Percentiles rank a stretch among this genome's conserved stretches.
Conservation (phyloP, 2,888 invertebrate species). For the Drosophila anceps region DNA sequence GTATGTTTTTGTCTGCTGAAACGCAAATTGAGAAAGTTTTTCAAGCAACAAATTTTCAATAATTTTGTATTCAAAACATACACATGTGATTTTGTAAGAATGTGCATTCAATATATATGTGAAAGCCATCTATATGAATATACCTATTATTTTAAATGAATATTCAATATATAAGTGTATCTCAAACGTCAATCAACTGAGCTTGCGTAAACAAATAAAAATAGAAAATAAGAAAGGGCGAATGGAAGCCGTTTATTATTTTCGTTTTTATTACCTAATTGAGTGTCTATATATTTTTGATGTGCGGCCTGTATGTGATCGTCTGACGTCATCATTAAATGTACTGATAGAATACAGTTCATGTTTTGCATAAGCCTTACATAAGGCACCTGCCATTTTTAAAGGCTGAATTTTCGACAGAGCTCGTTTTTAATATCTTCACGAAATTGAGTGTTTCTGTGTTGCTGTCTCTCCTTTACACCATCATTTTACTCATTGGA, state of each 20-base stretch:
- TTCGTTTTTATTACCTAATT: neutral
- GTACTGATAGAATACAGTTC: conserved; percentile 1
- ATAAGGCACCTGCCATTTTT: conserved; percentile 3
- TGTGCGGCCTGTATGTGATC: conserved; percentile 1
- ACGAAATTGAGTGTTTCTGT: conserved; percentile 3
- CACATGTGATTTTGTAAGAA: conserved; percentile 37
- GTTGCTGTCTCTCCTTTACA: conserved; percentile 26
- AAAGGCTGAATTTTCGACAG: neutral
- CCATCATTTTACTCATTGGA: conserved; percentile 36
- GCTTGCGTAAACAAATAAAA: neutral
- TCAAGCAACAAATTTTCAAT: conserved; percentile 54
- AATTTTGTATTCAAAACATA: conserved; percentile 48
- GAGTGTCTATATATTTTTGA: neutral
- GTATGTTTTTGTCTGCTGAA: conserved; percentile 25
- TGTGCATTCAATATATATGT: conserved; percentile 6
- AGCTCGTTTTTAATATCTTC: conserved; percentile 4
- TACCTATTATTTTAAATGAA: neutral
- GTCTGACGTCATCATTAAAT: conserved; percentile 40
- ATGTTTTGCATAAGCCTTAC: neutral
- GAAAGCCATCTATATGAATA: neutral
- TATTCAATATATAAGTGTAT: neutral
- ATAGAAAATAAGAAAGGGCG: neutral
- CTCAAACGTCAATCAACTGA: neutral
- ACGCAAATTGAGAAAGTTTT: conserved; percentile 66
- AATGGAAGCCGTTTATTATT: neutral